Conservation (phyloP, 2,888 invertebrate species). For the Lycocerus yunnanus region DNA sequence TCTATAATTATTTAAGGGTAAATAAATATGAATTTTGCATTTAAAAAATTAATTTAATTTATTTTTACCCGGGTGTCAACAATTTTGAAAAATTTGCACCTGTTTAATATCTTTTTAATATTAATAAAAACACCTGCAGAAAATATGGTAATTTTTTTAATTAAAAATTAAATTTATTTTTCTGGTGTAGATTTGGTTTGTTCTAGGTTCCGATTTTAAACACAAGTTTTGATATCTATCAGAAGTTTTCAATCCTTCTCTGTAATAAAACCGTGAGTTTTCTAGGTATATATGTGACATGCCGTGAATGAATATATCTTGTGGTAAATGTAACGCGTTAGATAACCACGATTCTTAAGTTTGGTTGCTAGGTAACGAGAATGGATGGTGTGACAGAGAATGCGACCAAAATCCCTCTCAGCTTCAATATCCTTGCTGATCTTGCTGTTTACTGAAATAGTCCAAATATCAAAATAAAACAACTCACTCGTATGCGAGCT, state of each 20-base stretch:
- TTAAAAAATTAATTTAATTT: not conserved
- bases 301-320: slow-evolving; percentile 51
- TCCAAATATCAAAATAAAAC: slow-evolving; percentile 50
- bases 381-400: slow-evolving; percentile 42
- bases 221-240: not conserved
- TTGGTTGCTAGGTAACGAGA: slow-evolving; percentile 46
- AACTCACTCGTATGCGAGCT: slow-evolving; percentile 38
- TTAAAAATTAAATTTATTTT: not conserved
- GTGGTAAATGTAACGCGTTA: slow-evolving; percentile 49
- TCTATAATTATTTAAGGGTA: not conserved
- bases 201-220: not conserved
- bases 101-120: not conserved
- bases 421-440: slow-evolving; percentile 48
- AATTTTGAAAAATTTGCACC: not conserved
- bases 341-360: slow-evolving; percentile 44
- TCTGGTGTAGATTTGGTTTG: not conserved
- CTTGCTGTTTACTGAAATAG: slow-evolving; percentile 47
- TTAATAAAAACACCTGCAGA: not conserved
- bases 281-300: slow-evolving; percentile 48
- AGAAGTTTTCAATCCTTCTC: slow-evolving; percentile 46
- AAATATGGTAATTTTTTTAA: not conserved
- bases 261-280: slow-evolving; percentile 45
- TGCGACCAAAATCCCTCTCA: slow-evolving; percentile 46
- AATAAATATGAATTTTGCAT: not conserved
- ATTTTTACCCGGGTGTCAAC: not conserved